Evolutionary conservation across 2,888 invertebrate species (phyloP).

Genomic region (Fissipunctia ypsillon): DNA sequence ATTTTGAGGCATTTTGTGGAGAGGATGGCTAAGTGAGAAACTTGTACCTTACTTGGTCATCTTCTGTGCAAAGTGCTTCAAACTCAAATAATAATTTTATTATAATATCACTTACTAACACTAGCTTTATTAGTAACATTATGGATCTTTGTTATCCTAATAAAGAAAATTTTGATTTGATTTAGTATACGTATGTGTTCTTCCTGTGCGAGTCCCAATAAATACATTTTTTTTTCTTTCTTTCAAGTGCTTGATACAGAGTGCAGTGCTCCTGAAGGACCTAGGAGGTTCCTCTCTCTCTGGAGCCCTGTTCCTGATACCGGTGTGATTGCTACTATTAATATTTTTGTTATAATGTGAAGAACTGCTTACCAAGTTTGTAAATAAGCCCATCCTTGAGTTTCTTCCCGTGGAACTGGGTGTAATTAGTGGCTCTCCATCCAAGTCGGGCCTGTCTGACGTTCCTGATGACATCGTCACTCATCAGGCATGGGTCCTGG

Average conservation of each 20-base stretch:
- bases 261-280: neutral
- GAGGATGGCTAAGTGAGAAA: too few relatives aligned
- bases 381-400: conserved; percentile 94
- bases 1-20: too few relatives aligned
- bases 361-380: conserved; percentile 91
- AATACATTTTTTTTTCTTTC: neutral
- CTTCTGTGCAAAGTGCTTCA: too few relatives aligned
- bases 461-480: conserved; percentile 92
- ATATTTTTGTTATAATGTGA: neutral
- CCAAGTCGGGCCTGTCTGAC: conserved; percentile 91
- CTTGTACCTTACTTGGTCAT: too few relatives aligned
- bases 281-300: neutral
- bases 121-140: too few relatives aligned
- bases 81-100: too few relatives aligned
- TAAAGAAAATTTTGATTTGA: too few relatives aligned
- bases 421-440: conserved; percentile 96
- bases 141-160: too few relatives aligned
- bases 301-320: too few relatives aligned
- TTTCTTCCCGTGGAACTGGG: conserved; percentile 95
- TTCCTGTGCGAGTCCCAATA: neutral
- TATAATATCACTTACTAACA: too few relatives aligned
- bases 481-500: conserved; percentile 93
- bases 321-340: neutral
- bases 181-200: too few relatives aligned
- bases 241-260: neutral